Base-by-base conservation (phyloP, 1,140 invertebrate genomes). In the Adoxophyes honmai region DNA sequence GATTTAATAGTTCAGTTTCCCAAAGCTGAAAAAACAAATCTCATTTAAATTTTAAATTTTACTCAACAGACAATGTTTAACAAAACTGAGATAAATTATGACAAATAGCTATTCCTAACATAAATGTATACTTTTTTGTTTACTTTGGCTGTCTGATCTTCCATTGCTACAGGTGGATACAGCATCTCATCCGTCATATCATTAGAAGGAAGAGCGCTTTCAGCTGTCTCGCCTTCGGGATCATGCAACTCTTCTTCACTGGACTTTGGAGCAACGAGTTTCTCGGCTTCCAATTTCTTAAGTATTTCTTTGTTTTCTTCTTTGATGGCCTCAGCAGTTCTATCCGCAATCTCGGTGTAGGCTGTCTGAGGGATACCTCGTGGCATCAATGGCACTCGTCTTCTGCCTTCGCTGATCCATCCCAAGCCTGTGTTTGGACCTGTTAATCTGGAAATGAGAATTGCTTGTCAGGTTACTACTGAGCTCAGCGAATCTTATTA, bases 321-420 rank as follows among this genome's bases (percentile, higher is more conserved):
- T 33, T 81, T 88, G 7, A 77, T 78, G 51, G 62, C 64, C 57
- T 91, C 88, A 1, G 91, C 90, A 39, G 91, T 88, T 70, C 90
- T 90, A 81, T 96, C 96, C n/a, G 96, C 96, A 67, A 97, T 91
- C 15, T 93, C 93, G 65, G 95, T 95, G 73, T 96, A 96, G 11
- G 94, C 93, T 2, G 95, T 96, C 71, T 96, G 94, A 21, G 96
- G 94, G 56, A 94, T 92, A 13, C 95, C 91, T 62, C 96, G 90
- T 4, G 95, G 94, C 82, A 97, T 90, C 34, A 97, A 85, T 8
- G 96, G 96, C 62, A 97, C 92, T 38, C 93, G 85, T 70, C 96
- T 91, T 21, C 96, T 89, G 15, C 96, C 96, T 90, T 98, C 96
- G 60, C 95, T 92, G 57, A 94, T 91, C 97, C 96, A 98, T 86